Evolutionary conservation across 2,797 vertebrate species (phyloP).

Genomic region (Balearica regulorum): DNA sequence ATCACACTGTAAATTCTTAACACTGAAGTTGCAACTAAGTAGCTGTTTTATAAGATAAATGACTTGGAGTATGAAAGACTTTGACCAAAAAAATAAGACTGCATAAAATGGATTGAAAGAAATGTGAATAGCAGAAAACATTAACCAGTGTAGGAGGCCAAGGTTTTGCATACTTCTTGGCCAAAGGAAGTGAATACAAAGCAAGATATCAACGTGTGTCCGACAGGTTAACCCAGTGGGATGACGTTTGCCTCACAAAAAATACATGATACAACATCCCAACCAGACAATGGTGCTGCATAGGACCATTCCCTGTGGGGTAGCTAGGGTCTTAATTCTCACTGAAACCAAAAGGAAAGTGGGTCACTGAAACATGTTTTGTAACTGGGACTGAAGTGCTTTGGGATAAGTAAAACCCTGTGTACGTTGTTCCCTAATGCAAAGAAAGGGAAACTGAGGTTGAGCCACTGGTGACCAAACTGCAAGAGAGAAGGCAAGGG

Average conservation of each 20-base stretch:
- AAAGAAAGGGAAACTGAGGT: not conserved
- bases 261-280: accelerated
- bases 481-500: not conserved
- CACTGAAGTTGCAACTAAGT: slow-evolving; percentile 60
- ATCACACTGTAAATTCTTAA: slow-evolving; percentile 57
- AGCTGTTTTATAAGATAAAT: slow-evolving; percentile 62
- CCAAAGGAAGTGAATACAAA: not conserved
- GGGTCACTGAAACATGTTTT: not conserved
- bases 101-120: slow-evolving; percentile 42
- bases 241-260: not conserved
- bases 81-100: not conserved
- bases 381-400: not conserved
- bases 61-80: slow-evolving; percentile 28
- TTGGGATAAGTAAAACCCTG: not conserved
- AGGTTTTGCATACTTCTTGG: slow-evolving; percentile 33
- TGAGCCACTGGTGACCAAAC: not conserved
- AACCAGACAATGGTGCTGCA: not conserved
- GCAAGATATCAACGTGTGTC: not conserved
- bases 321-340: not conserved
- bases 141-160: not conserved
- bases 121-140: not conserved
- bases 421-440: not conserved
- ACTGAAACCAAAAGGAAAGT: not conserved
- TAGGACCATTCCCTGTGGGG: not conserved
- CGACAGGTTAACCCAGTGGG: not conserved